Evolutionary conservation across 2,888 invertebrate genomes (phyloP).

Genomic region (Archaeoteleia sp.): DNA sequence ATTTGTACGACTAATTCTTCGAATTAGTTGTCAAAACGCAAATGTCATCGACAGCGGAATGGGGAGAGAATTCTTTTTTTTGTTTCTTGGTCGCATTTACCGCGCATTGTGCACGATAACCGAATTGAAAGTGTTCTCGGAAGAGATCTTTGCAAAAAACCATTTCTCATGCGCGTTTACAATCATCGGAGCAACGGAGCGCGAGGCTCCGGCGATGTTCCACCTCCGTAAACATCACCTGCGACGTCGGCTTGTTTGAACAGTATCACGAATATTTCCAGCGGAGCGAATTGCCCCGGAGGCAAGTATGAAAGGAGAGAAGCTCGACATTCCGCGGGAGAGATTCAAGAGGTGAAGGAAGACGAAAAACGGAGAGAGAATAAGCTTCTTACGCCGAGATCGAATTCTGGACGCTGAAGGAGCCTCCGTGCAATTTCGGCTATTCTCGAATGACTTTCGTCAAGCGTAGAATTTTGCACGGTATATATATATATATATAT

Average conservation of each 20-base stretch:
- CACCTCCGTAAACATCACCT: conserved; percentile 49
- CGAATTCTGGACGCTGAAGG: conserved; percentile 42
- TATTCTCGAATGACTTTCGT: conserved; percentile 44
- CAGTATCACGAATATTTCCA: conserved; percentile 54
- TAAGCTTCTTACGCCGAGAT: conserved; percentile 47
- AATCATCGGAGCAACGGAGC: conserved; percentile 45
- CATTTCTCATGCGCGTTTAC: conserved; percentile 40
- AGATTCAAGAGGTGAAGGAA: conserved; percentile 13
- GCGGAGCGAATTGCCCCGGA: conserved; percentile 39
- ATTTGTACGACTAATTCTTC: too few relatives aligned
- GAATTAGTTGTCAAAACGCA: too few relatives aligned
- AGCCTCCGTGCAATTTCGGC: conserved; percentile 46
- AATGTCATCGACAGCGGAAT: too few relatives aligned
- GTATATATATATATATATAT: too few relatives aligned
- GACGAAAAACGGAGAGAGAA: conserved; percentile 20
- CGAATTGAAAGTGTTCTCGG: conserved; percentile 22
- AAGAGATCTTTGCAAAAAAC: conserved; percentile 15
- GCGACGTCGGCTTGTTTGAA: conserved; percentile 51
- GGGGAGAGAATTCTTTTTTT: too few relatives aligned
- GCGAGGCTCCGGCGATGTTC: conserved; percentile 37
- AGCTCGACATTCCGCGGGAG: conserved; percentile 16
- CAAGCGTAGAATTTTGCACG: conserved; percentile 37
- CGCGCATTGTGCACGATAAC: conserved; percentile 18
- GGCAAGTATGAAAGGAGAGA: conserved; percentile 41
- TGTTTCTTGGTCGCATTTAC: conserved; percentile 11